Conservation (phyloP, 2,888 invertebrate species). For the Meteorus cinctellus region DNA sequence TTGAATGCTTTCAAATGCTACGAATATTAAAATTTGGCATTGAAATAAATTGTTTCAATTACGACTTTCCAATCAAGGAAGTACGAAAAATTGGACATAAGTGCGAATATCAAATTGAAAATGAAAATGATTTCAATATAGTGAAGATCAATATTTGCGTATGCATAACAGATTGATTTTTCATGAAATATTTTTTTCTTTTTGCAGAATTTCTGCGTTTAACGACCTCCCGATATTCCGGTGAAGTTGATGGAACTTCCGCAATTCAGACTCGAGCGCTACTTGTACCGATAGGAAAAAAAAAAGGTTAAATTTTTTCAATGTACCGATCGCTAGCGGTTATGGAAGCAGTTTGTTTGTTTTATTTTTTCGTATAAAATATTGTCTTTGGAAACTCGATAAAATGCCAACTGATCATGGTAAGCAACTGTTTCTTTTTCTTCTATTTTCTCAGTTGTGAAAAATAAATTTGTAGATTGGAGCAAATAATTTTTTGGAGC, state of each 20-base stretch:
- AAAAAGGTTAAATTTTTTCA: neutral
- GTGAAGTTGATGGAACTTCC: neutral
- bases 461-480: conserved; percentile 1
- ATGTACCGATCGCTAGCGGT: neutral
- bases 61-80: neutral
- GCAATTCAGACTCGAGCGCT: neutral
- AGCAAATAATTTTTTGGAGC: neutral
- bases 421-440: neutral
- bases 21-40: too few relatives aligned
- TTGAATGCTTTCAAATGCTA: too few relatives aligned
- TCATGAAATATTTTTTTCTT: neutral
- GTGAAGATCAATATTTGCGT: neutral
- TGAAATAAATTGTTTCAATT: too few relatives aligned
- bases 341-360: neutral
- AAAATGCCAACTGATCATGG: neutral
- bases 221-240: neutral
- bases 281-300: neutral
- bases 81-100: neutral
- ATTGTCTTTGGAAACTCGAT: neutral
- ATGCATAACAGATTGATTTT: conserved; percentile 12
- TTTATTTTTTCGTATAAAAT: neutral
- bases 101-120: neutral
- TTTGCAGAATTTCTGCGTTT: neutral
- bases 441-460: neutral
- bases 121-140: neutral